Evolutionary conservation across 2,113 vertebrate species (phyloP).

Genomic region (Tachysurus vachellii): DNA sequence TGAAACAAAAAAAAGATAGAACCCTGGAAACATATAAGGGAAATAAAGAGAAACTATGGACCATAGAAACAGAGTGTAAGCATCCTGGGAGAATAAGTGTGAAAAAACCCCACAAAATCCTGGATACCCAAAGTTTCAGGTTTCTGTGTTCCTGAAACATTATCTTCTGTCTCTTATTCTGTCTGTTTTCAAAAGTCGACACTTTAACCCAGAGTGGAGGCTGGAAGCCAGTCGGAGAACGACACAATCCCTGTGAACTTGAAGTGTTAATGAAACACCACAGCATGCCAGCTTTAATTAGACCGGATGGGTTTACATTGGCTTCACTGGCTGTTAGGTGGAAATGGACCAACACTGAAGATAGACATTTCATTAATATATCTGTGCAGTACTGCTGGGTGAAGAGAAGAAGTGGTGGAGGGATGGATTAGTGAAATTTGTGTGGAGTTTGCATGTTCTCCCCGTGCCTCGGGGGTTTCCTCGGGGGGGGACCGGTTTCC

Average conservation of each 20-base stretch:
- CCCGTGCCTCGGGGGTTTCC: too few species aligned
- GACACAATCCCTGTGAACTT: background rate
- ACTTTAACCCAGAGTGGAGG: background rate
- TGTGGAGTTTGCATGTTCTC: too few species aligned
- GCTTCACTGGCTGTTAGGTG: background rate
- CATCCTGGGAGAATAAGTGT: background rate
- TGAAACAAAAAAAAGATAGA: background rate
- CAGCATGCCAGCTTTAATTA: conserved; percentile 2
- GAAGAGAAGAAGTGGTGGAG: background rate
- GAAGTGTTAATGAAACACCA: conserved; percentile 9
- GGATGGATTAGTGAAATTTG: background rate
- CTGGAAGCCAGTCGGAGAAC: background rate
- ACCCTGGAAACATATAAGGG: background rate
- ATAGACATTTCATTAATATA: background rate
- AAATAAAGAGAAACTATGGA: background rate
- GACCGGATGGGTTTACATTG: background rate
- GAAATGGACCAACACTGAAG: background rate
- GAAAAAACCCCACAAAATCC: background rate
- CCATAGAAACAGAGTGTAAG: background rate
- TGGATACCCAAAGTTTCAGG: too few species aligned
- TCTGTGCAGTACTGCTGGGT: background rate
- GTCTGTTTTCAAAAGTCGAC: background rate
- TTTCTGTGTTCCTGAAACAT: too few species aligned
- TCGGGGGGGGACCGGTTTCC: too few species aligned
- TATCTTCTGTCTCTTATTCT: background rate